Evolutionary conservation across 1,140 invertebrate species (phyloP).

Genomic region (Drosophila nasuta): DNA sequence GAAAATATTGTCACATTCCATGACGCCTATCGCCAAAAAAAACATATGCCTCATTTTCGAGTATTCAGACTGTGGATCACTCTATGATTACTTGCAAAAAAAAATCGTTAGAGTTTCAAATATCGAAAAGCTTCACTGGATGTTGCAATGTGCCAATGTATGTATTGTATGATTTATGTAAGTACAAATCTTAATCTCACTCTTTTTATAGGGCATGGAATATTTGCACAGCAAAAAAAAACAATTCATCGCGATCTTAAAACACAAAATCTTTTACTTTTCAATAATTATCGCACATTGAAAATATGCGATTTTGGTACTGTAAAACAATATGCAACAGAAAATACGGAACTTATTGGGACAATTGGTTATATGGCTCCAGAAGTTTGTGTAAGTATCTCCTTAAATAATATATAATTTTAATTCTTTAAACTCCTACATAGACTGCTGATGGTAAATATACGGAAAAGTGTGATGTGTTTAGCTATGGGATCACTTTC

Average conservation of each 20-base stretch:
- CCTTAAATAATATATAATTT: too few species aligned
- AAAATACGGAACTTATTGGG: too few species aligned
- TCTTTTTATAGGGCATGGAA: neutral
- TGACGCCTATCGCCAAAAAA: too few species aligned
- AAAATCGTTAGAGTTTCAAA: neutral
- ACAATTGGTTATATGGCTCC: too few species aligned
- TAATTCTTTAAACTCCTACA: too few species aligned
- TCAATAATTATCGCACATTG: neutral
- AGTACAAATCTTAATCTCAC: neutral
- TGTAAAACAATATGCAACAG: neutral
- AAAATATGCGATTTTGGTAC: neutral
- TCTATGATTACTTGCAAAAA: neutral
- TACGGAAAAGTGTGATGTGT: too few species aligned
- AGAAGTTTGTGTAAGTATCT: too few species aligned
- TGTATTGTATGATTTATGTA: too few species aligned
- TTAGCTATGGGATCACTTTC: too few species aligned
- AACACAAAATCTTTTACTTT: neutral
- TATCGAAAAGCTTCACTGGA: neutral
- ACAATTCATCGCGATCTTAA: neutral
- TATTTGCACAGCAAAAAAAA: neutral
- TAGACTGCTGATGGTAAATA: too few species aligned
- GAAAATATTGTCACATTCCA: too few species aligned
- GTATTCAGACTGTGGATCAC: constrained; percentile 1
- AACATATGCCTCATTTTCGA: too few species aligned
- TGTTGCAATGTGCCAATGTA: neutral